Percentiles rank a stretch among this genome's conserved stretches.
Conservation (phyloP, 2,113 vertebrate genomes). For the Xenotilapia longispinis region DNA sequence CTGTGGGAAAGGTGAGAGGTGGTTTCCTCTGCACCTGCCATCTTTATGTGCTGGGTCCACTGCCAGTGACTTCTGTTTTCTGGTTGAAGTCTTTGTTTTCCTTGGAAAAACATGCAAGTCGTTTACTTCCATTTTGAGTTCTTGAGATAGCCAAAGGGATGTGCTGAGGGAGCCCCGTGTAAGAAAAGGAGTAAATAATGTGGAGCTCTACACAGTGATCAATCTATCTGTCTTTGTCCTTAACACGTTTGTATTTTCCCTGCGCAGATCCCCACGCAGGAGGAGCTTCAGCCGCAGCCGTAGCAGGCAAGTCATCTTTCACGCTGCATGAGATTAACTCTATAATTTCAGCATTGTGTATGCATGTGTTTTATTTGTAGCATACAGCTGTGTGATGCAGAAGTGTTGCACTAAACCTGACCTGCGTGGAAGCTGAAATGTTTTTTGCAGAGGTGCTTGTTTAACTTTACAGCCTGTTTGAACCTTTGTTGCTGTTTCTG, state of each 20-base stretch:
- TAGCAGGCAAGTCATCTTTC: slow-evolving; percentile 80
- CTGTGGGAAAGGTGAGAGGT: slow-evolving; percentile 8
- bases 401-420: not conserved
- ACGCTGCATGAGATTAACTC: not conserved
- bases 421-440: not conserved
- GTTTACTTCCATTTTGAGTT: slow-evolving; percentile 5
- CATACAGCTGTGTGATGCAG: not conserved
- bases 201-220: not conserved
- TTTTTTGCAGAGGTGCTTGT: not conserved
- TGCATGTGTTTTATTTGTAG: not conserved
- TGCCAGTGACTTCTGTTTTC: slow-evolving; percentile 16
- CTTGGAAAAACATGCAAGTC: not conserved
- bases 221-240: not conserved
- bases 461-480: not conserved
- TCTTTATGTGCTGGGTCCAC: slow-evolving; percentile 27
- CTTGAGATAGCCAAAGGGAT: slow-evolving; percentile 5
- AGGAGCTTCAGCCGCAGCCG: slow-evolving; percentile 97
- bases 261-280: slow-evolving; percentile 92
- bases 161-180: slow-evolving; percentile 24
- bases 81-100: not conserved
- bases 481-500: not conserved
- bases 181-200: not conserved
- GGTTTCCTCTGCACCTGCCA: not conserved
- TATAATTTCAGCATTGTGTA: not conserved
- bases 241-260: slow-evolving; percentile 38